Conservation (phyloP, 2,113 vertebrate species). For the Ovis aries region DNA sequence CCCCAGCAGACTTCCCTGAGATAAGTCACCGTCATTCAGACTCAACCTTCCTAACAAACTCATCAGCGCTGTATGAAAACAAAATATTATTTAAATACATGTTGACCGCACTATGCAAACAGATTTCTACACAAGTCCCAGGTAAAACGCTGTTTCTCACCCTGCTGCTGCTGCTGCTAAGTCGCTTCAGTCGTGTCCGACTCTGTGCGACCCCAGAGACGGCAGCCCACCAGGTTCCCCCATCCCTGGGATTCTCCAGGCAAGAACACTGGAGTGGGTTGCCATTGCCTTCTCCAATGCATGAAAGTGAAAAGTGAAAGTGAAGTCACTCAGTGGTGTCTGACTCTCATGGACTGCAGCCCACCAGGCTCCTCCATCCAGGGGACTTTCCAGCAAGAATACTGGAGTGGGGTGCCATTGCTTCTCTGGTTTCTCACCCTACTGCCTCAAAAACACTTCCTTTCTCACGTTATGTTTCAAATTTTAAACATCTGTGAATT, state of each 20-base stretch:
- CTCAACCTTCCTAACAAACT: not conserved
- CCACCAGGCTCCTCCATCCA: no score
- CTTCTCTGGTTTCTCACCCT: not conserved
- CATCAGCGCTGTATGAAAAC: rapidly evolving
- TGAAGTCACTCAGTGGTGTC: no score
- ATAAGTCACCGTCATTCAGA: rapidly evolving
- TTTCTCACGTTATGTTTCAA: not conserved
- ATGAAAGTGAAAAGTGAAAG: no score
- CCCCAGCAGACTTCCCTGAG: not conserved
- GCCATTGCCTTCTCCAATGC: no score
- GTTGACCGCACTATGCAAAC: rapidly evolving
- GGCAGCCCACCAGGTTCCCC: no score
- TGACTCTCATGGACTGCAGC: no score
- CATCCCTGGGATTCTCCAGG: no score
- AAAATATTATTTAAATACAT: not conserved
- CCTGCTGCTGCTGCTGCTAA: no score
- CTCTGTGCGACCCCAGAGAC: no score
- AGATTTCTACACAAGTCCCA: not conserved
- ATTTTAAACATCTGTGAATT: not conserved
- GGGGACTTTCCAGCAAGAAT: no score
- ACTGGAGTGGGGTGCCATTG: rapidly evolving
- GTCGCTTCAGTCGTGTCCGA: no score
- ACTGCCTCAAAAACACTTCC: not conserved
- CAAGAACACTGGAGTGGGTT: no score
- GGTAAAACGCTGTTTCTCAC: not conserved